Evolutionary conservation across 2,113 vertebrate species (phyloP).

Genomic region (Formicarius rufipectus): DNA sequence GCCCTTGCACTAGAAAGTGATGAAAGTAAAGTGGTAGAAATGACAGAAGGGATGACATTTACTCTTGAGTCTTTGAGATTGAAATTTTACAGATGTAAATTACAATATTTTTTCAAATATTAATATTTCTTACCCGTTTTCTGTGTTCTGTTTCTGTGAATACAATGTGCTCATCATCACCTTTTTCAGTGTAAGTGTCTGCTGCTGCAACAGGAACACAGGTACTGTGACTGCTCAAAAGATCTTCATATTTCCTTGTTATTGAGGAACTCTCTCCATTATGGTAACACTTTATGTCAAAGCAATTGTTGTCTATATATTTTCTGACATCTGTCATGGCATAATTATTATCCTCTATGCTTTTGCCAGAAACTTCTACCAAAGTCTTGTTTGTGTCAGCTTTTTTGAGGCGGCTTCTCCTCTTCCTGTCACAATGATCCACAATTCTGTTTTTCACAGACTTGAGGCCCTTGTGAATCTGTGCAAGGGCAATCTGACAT

Average conservation of each 20-base stretch:
- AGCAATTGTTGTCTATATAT: constrained; percentile 58
- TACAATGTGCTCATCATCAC: background rate
- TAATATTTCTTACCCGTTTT: constrained; percentile 54
- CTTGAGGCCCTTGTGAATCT: constrained; percentile 69
- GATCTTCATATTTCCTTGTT: constrained; percentile 71
- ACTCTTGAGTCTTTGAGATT: background rate
- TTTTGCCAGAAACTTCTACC: background rate
- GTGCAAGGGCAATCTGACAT: constrained; percentile 82
- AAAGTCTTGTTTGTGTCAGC: background rate
- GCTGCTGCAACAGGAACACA: constrained; percentile 80
- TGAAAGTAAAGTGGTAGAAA: background rate
- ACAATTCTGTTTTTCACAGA: constrained; percentile 39
- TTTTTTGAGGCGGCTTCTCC: background rate
- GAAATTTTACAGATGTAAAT: background rate
- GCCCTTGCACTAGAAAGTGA: background rate
- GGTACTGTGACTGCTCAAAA: constrained; percentile 67
- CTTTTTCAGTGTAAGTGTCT: constrained; percentile 56
- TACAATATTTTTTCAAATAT: background rate
- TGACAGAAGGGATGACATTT: background rate
- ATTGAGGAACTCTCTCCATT: constrained; percentile 62
- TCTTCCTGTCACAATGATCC: background rate
- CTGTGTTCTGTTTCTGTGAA: background rate
- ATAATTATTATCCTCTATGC: constrained; percentile 66
- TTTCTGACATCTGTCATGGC: constrained; percentile 16
- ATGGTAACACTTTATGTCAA: constrained; percentile 28